Percentiles rank a stretch among this genome's conserved stretches.
These are phyloP conservation scores for Sciaenops ocellatus DNA, from an alignment of 2,797 vertebrate genomes.

Conservation along the genomic window DNA sequence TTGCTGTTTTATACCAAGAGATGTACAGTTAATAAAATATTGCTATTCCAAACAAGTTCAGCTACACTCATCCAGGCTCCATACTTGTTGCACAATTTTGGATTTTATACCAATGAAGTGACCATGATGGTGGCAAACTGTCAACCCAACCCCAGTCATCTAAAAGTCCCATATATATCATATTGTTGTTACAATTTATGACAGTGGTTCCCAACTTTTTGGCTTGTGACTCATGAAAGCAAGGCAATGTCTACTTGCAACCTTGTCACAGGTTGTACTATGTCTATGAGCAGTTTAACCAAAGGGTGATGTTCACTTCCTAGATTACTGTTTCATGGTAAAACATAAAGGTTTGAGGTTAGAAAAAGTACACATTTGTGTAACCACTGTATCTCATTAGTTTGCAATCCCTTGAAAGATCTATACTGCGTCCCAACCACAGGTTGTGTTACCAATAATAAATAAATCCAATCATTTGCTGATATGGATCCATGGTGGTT, in stretches of 20 bases:
- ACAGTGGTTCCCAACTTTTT: conserved; percentile 13
- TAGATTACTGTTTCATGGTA: neutral
- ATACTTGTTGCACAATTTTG: neutral
- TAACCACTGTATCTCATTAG: neutral
- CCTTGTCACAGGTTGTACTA: neutral
- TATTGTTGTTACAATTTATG: conserved; percentile 12
- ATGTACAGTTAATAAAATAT: neutral
- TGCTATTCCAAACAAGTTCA: neutral
- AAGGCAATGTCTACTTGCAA: neutral
- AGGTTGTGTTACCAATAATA: neutral
- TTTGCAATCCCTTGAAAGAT: neutral
- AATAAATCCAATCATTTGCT: neutral
- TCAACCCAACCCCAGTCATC: conserved; percentile 6
- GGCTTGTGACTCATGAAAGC: neutral
- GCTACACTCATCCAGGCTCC: neutral
- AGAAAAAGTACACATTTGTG: neutral
- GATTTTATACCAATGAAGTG: neutral
- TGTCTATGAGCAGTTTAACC: neutral
- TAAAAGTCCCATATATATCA: conserved; percentile 11
- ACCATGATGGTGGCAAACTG: neutral
- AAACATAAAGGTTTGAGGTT: neutral
- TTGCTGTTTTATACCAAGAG: neutral
- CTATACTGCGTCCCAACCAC: neutral
- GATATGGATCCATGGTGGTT: neutral
- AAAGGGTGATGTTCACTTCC: no score